Conservation (phyloP, 2,888 invertebrate genomes). For the Sipha maydis region DNA sequence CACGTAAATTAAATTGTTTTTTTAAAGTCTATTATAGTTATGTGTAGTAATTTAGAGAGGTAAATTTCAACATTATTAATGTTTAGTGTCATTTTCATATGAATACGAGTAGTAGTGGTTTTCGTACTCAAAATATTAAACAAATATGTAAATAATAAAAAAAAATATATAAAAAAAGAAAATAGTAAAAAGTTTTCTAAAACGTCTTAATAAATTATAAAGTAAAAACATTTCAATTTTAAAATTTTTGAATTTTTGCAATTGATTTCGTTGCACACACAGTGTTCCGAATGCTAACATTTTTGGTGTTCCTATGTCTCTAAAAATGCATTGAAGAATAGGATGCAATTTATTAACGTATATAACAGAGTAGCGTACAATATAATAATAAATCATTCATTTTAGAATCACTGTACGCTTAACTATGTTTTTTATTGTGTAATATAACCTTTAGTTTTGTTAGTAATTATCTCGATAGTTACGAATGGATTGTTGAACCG, state of each 20-base stretch:
- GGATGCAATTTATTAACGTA: not conserved
- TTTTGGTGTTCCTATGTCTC: not conserved
- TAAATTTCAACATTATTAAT: not conserved
- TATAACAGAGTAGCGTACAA: not conserved
- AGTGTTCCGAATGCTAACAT: not conserved
- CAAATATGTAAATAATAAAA: not conserved
- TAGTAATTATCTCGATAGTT: too few species aligned
- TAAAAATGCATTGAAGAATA: not conserved
- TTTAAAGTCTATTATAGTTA: not conserved
- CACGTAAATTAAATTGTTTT: not conserved
- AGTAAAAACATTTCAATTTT: not conserved
- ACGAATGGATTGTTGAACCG: too few species aligned
- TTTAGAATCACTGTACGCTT: too few species aligned
- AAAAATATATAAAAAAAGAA: not conserved
- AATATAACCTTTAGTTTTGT: too few species aligned
- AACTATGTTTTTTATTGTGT: too few species aligned
- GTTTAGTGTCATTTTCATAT: not conserved
- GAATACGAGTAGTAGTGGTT: not conserved
- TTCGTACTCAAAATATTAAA: not conserved
- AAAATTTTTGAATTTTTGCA: not conserved
- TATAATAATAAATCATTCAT: not conserved
- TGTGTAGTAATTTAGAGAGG: not conserved
- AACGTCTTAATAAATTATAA: not conserved
- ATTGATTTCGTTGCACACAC: not conserved
- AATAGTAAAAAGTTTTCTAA: not conserved